Evolutionary conservation across 2,888 invertebrate species (phyloP).

Genomic region (Eupeodes latifasciatus): DNA sequence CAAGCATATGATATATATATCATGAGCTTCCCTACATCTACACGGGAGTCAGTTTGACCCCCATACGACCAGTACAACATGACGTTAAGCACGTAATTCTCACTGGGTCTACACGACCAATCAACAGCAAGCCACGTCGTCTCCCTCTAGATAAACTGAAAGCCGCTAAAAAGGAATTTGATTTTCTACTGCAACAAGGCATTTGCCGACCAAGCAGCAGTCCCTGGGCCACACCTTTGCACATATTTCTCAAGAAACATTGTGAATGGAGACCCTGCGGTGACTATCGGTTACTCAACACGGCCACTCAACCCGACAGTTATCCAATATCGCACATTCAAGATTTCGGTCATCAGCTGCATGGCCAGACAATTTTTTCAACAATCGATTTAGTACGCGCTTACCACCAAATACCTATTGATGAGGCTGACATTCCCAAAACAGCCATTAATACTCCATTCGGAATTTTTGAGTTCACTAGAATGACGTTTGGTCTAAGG

Average conservation of each 20-base stretch:
- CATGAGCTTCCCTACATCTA: no score
- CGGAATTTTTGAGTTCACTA: slow-evolving; percentile 5
- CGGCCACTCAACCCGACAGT: not conserved
- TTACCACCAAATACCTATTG: not conserved
- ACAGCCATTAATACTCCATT: not conserved
- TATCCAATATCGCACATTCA: not conserved
- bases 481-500: not conserved
- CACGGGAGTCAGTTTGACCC: no score
- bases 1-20: no score
- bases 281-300: not conserved
- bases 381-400: slow-evolving; percentile 6
- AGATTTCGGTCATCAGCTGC: not conserved
- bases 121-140: slow-evolving; percentile 1
- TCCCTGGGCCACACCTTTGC: not conserved
- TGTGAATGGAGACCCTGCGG: not conserved
- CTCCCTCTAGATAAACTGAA: slow-evolving; percentile 5
- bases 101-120: no score
- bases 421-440: slow-evolving; percentile 3
- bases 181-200: not conserved
- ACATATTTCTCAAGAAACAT: not conserved
- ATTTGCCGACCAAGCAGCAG: not conserved
- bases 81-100: not conserved
- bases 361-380: not conserved
- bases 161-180: slow-evolving; percentile 10
- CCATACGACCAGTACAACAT: not conserved